A percentile compares a stretch with the other conserved stretches of the same genome.
Conservation (phyloP, 2,797 vertebrate genomes). For the Chaenodraco wilsoni region DNA sequence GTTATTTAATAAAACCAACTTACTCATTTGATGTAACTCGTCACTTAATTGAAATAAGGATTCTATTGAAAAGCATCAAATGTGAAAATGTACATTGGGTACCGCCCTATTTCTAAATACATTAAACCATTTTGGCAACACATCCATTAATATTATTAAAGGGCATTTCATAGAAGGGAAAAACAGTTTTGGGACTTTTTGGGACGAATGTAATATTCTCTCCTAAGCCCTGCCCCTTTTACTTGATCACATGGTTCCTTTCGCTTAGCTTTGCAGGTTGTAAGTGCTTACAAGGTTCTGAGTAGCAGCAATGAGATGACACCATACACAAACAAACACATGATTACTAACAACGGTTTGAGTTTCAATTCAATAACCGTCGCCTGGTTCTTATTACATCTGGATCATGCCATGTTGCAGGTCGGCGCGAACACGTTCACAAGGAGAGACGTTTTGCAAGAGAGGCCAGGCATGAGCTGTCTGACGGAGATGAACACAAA, state of each 20-base stretch:
- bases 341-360: neutral
- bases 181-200: neutral
- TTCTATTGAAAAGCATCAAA: too few species aligned
- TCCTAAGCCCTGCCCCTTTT: constrained; percentile 5
- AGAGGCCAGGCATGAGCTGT: constrained; percentile 7
- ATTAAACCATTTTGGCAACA: neutral
- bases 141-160: neutral
- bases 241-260: constrained; percentile 25
- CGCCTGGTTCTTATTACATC: neutral
- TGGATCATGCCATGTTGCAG: neutral
- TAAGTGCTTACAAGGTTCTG: too few species aligned
- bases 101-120: neutral
- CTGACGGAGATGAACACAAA: constrained; percentile 31
- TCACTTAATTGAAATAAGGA: too few species aligned
- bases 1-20: too few species aligned
- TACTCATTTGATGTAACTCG: too few species aligned
- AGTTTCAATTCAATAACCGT: neutral
- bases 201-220: neutral
- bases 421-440: neutral
- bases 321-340: constrained; percentile 2
- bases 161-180: neutral
- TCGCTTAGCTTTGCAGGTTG: neutral
- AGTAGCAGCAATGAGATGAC: constrained; percentile 1
- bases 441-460: constrained; percentile 10
- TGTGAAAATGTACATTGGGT: too few species aligned